phyloP scores from a whole-genome alignment of 2,888 invertebrate species.

The Macrophya annulata region DNA sequence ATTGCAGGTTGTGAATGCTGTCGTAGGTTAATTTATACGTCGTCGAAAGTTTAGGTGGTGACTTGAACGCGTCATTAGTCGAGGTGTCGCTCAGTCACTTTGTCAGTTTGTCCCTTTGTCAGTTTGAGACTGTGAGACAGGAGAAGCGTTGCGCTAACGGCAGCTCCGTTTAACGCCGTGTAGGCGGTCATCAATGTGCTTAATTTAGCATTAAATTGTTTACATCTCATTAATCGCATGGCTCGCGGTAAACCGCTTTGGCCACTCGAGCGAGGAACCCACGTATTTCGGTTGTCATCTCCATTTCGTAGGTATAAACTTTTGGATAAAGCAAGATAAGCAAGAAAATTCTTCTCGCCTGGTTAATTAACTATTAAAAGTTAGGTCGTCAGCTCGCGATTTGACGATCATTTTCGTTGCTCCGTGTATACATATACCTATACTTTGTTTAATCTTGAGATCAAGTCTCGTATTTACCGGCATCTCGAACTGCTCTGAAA shows the following conservation, averaged over 20 bases:
- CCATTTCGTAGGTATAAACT: constrained; percentile 10
- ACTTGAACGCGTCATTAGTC: constrained; percentile 42
- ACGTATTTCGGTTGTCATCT: constrained; percentile 30
- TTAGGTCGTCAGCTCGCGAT: constrained; percentile 29
- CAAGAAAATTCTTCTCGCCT: constrained; percentile 6
- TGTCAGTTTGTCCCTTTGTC: constrained; percentile 47
- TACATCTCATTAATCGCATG: constrained; percentile 78
- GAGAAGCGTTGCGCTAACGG: constrained; percentile 47
- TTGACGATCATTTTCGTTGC: constrained; percentile 19
- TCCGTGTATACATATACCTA: neutral
- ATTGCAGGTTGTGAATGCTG: constrained; percentile 33
- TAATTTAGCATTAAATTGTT: constrained; percentile 79
- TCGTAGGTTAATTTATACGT: constrained; percentile 42
- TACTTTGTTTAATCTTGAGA: constrained; percentile 18
- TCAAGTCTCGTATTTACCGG: constrained; percentile 28
- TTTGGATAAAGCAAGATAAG: constrained; percentile 26
- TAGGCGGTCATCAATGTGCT: constrained; percentile 74
- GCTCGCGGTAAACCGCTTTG: constrained; percentile 55
- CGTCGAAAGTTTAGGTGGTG: constrained; percentile 34
- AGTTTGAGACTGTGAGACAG: constrained; percentile 34
- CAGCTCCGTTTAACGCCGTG: constrained; percentile 46
- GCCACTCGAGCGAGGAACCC: constrained; percentile 17
- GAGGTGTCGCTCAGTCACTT: constrained; percentile 52
- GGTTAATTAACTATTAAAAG: constrained; percentile 29
- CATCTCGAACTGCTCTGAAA: constrained; percentile 35